Evolutionary conservation across 2,797 vertebrate genomes (phyloP), one percentile per base, ranked within the genome.

Genomic region (Hippocampus kuda): DNA sequence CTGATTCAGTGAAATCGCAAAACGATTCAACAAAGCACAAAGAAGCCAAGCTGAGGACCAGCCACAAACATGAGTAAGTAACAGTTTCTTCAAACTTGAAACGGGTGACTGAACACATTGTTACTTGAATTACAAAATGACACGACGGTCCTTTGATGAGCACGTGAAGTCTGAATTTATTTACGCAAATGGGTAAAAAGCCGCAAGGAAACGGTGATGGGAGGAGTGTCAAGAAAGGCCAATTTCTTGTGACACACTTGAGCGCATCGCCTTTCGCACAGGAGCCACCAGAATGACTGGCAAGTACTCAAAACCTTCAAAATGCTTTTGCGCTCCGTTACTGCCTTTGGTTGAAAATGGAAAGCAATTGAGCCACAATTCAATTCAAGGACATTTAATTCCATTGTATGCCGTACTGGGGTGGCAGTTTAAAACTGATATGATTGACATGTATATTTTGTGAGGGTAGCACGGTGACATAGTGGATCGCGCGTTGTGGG

Each of bases 241-340:
- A 46, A 61, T 30, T 61, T 38, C 7, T 13, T 71, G 64, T 74
- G 49, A 80, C 71, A 73, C 0, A 66, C 41, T 64, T 42, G 24
- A n/a, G 63, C 24, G 34, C 27, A 0, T 10, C 3, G 51, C 10
- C 8, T 69, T 54, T 24, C 0, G 5, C 51, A 11, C 1, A 76
- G 68, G 72, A 68, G 67, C 77, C 74, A 56, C 1, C 77, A 79
- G 67, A 8, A 88, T 88, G 84, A 38, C 66, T 42, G 83, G 88
- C 88, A 74, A 87, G 88, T 72, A 18, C 5, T 71, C 62, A 48
- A 18, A 70, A 69, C 44, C 48, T 49, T 4, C 5, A 0, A 49
- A 30, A 30, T 11, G 11, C 24, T 30, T 59, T 59, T 16, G 2
- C 4, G 4, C 10, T n/a, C 54, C 5, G 24, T 56, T n/a, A 1